Percentiles rank a stretch among this genome's conserved stretches.
Evolutionary conservation across 2,888 invertebrate genomes (phyloP).

Genomic region (Pammene aurita): DNA sequence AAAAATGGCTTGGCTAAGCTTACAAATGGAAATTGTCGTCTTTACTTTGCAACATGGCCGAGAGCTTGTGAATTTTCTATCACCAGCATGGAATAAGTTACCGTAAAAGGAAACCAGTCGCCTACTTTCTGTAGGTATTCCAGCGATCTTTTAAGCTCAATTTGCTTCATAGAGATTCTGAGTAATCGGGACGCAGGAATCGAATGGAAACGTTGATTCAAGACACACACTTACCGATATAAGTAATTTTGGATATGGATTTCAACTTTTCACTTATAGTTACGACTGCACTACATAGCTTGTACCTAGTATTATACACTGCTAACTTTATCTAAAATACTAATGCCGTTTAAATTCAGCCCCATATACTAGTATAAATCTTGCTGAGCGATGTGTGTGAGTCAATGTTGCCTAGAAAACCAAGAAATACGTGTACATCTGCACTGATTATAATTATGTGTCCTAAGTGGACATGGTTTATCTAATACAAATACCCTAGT

Average conservation of each 20-base stretch:
- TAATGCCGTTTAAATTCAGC: too few relatives aligned
- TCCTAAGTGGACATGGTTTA: too few relatives aligned
- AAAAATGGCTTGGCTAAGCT: constrained; percentile 30
- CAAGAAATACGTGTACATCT: too few relatives aligned
- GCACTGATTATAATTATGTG: too few relatives aligned
- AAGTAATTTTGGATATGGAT: not conserved
- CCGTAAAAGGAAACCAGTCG: constrained; percentile 43
- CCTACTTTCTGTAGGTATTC: constrained; percentile 59
- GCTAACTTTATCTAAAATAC: too few relatives aligned
- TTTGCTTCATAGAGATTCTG: constrained; percentile 64
- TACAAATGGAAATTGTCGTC: constrained; percentile 32
- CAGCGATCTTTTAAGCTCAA: constrained; percentile 69
- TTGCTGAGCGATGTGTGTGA: too few relatives aligned
- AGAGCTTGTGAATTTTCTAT: constrained; percentile 33
- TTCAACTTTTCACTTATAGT: too few relatives aligned
- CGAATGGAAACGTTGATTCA: constrained; percentile 48
- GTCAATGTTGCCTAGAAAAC: too few relatives aligned
- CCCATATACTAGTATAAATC: too few relatives aligned
- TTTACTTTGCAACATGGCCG: constrained; percentile 30
- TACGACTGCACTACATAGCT: too few relatives aligned
- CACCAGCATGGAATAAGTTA: constrained; percentile 28
- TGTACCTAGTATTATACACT: too few relatives aligned
- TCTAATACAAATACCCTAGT: too few relatives aligned
- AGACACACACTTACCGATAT: constrained; percentile 18
- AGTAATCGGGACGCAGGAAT: constrained; percentile 60